Evolutionary conservation across 2,888 invertebrate genomes (phyloP).

Genomic region (Druceiella hillmani): DNA sequence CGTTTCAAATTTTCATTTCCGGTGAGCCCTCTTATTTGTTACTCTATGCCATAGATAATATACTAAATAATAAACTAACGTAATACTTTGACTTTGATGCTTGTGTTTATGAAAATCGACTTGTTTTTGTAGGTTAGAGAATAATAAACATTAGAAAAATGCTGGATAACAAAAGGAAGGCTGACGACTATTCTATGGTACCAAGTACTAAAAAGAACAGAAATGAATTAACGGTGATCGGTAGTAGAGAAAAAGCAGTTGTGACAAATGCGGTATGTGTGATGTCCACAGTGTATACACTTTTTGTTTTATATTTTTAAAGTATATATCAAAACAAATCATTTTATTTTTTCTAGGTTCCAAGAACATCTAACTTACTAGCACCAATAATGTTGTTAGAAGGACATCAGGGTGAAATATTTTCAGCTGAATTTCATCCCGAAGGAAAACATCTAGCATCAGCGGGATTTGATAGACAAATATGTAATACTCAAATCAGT

Average conservation of each 20-base stretch:
- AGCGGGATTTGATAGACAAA: conserved; percentile 91
- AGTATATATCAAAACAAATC: too few relatives aligned
- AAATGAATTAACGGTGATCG: conserved; percentile 64
- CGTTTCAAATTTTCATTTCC: too few relatives aligned
- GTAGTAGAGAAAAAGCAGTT: conserved; percentile 70
- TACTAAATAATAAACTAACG: too few relatives aligned
- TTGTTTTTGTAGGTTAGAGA: too few relatives aligned
- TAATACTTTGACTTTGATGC: too few relatives aligned
- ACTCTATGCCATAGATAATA: too few relatives aligned
- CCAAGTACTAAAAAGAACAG: conserved; percentile 62
- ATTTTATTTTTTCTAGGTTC: conserved; percentile 50
- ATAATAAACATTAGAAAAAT: too few relatives aligned
- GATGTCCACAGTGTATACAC: conserved; percentile 2
- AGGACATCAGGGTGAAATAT: conserved; percentile 97
- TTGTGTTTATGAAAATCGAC: too few relatives aligned
- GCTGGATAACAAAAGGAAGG: conserved; percentile 60
- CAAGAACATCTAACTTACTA: conserved; percentile 80
- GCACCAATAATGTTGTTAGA: conserved; percentile 94
- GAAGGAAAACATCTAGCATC: conserved; percentile 94
- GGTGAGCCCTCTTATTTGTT: too few relatives aligned
- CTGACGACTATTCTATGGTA: conserved; percentile 56
- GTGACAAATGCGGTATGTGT: conserved; percentile 58
- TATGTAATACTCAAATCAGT: too few relatives aligned
- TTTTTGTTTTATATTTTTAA: not conserved
- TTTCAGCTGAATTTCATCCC: conserved; percentile 88